Evolutionary conservation across 2,888 invertebrate species (phyloP).

Genomic region (Pomacea canaliculata): DNA sequence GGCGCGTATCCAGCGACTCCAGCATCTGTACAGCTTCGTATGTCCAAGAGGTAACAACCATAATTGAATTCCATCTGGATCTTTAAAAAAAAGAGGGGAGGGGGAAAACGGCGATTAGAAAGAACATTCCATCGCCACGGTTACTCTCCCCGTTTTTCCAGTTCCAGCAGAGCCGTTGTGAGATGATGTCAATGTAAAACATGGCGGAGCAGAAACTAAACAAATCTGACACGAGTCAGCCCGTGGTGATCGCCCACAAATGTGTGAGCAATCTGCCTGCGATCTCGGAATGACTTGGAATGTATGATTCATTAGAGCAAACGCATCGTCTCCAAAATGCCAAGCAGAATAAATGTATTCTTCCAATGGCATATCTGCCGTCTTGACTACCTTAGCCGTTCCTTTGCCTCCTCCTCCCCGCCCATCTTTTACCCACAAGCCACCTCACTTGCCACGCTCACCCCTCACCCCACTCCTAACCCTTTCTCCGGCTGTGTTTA

Average conservation of each 20-base stretch:
- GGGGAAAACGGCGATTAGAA: no score
- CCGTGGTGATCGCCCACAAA: background rate
- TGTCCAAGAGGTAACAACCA: background rate
- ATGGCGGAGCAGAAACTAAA: background rate
- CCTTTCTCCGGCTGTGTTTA: no score
- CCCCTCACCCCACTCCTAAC: no score
- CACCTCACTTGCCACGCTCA: no score
- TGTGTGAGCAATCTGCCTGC: slow-evolving; percentile 16
- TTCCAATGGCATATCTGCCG: slow-evolving; percentile 1
- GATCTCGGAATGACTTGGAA: slow-evolving; percentile 5
- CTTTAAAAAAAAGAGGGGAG: no score
- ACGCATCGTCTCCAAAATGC: slow-evolving; percentile 19
- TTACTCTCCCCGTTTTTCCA: no score
- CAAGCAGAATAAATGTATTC: slow-evolving; percentile 25
- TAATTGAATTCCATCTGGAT: slow-evolving; percentile 1
- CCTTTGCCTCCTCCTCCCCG: background rate
- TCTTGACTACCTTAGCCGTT: slow-evolving; percentile 7
- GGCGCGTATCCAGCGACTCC: background rate
- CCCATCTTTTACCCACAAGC: no score
- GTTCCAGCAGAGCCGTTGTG: no score
- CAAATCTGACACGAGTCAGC: slow-evolving; percentile 1
- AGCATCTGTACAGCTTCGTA: background rate
- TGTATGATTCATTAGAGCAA: slow-evolving; percentile 21
- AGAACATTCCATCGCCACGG: no score
- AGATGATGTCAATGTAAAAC: background rate